Conservation (phyloP, 2,797 vertebrate species). For the Sitta carolinensis region DNA sequence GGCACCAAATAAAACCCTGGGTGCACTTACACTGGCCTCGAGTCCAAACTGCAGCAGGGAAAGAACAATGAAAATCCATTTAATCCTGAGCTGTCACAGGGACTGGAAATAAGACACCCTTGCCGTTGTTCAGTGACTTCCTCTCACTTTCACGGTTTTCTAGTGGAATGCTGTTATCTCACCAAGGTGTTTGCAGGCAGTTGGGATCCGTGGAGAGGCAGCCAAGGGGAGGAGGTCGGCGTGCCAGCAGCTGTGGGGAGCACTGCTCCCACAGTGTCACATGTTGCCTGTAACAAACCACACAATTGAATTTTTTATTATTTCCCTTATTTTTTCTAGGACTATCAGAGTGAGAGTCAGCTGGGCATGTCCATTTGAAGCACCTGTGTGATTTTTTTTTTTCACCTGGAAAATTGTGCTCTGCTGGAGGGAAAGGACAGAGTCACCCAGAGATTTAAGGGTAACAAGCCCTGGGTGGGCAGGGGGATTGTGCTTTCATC, state of each 20-base stretch:
- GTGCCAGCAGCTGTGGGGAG: fast-evolving
- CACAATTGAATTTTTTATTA: neutral
- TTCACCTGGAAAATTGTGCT: fast-evolving
- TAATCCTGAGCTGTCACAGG: neutral
- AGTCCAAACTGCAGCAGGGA: neutral
- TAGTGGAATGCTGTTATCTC: neutral
- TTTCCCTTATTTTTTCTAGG: neutral
- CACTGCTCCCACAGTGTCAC: fast-evolving
- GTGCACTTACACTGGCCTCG: neutral
- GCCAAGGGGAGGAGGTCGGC: neutral
- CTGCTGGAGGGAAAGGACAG: neutral
- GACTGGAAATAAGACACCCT: neutral
- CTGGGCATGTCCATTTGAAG: neutral
- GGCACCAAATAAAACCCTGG: conserved; percentile 15
- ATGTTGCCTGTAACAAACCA: neutral
- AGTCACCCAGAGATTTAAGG: neutral
- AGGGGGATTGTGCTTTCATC: neutral
- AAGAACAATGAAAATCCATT: conserved; percentile 19
- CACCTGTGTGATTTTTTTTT: neutral
- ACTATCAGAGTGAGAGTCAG: neutral
- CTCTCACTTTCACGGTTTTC: neutral
- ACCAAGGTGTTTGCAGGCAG: neutral
- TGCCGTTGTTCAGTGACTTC: neutral
- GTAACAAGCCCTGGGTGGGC: neutral
- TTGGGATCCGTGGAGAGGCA: neutral